Evolutionary conservation across 1,140 invertebrate species (phyloP), one percentile per base, ranked within the genome.

Genomic region (Hyles euphorbiae): DNA sequence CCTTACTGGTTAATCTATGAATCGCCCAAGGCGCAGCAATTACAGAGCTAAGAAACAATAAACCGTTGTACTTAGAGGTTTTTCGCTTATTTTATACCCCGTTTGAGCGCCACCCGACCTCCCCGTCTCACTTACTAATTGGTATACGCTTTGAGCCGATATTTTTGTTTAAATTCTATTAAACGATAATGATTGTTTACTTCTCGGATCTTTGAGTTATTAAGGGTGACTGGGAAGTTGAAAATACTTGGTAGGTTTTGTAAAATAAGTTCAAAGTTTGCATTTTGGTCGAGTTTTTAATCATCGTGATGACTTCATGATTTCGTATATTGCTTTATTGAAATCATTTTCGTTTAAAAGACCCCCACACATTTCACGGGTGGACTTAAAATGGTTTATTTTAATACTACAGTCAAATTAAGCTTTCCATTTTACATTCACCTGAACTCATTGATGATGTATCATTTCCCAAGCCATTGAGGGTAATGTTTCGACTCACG

Each of bases 61-160:
- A 69, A 65, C 67, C 61, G 36, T 33, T 44, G 48, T 43, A 49
- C 63, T 63, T 63, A 58, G 52, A 60, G 58, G 60, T 69, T 63
- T 69, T 69, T 66, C 67, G 51, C 53, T 62, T 57, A 67, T 63
- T 63, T 63, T 55, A 47, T 36, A 40, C 10, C 56, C 53, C 60
- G 53, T 56, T 60, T 62, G 63, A 57, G 58, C 53, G 61, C 54
- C 62, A 65, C 52, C 54, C 52, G 61, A 62, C 43, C 11, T 32
- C 34, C 34, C 9, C 54, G 58, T 44, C 51, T 65, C 61, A 53
- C 46, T 63, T 65, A 65, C 67, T 69, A 69, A 69, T 69, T 69
- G 67, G 63, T 65, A 62, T 52, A 53, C 50, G 40, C 36, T 62
- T 52, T 62, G 50, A 62, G 53, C 55, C 40, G 44, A 48, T 62